Conservation (phyloP, 2,888 invertebrate species). For the Oeneis ivallda region DNA sequence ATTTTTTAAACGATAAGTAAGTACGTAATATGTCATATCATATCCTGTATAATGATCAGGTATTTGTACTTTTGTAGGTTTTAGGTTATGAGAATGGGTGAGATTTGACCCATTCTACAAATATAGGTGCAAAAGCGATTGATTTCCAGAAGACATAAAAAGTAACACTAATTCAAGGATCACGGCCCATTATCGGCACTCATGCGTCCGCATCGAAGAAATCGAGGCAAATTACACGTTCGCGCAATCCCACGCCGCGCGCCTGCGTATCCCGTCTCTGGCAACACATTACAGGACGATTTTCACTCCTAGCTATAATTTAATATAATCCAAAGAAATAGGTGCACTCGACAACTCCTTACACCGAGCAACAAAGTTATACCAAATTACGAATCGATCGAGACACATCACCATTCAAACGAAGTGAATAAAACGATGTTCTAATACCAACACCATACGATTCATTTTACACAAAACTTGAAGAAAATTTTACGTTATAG, state of each 20-base stretch:
- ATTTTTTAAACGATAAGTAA: no score
- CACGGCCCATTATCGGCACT: conserved; percentile 71
- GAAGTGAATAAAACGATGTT: conserved; percentile 17
- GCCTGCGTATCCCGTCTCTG: conserved; percentile 70
- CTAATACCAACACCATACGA: conserved; percentile 47
- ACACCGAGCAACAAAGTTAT: conserved; percentile 35
- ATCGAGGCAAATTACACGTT: conserved; percentile 72
- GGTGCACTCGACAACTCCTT: conserved; percentile 58
- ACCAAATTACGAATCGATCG: conserved; percentile 24
- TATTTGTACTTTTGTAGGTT: no score
- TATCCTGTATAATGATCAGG: not conserved
- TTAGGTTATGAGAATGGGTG: not conserved
- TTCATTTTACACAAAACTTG: conserved; percentile 47
- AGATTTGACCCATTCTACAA: conserved; percentile 29
- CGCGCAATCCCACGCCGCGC: conserved; percentile 75
- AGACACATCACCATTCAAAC: not conserved
- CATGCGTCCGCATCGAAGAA: conserved; percentile 61
- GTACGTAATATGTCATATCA: not conserved
- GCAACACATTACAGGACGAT: conserved; percentile 79
- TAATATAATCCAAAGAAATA: conserved; percentile 82
- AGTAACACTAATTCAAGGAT: conserved; percentile 75
- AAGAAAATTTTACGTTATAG: conserved; percentile 28
- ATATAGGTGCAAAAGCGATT: conserved; percentile 52
- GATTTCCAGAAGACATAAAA: conserved; percentile 63
- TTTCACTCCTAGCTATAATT: conserved; percentile 81